phyloP scores from a whole-genome alignment of 2,888 invertebrate genomes.

The Dyspetes luteomarginatus region DNA sequence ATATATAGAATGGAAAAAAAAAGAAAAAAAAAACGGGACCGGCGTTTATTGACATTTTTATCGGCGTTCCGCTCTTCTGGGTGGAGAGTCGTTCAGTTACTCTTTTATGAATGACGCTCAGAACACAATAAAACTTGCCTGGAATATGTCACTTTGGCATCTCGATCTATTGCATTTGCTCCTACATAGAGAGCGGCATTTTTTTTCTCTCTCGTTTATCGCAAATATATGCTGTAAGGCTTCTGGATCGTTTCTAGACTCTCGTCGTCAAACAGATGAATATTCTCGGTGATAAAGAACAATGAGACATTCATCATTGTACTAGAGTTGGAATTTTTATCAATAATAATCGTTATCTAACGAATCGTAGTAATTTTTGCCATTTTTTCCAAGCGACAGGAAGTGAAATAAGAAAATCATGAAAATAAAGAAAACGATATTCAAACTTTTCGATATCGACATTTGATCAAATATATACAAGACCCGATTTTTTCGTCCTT shows the following conservation, averaged over 20 bases:
- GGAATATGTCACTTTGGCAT: conserved; percentile 32
- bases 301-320: background rate
- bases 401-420: background rate
- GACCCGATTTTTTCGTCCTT: too few species aligned
- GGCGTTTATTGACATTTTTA: conserved; percentile 64
- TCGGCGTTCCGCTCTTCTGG: conserved; percentile 47
- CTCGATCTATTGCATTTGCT: conserved; percentile 35
- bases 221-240: background rate
- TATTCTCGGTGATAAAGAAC: background rate
- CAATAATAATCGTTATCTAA: background rate
- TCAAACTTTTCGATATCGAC: too few species aligned
- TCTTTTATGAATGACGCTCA: conserved; percentile 58
- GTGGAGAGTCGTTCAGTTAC: conserved; percentile 55
- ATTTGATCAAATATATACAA: too few species aligned
- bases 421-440: too few species aligned
- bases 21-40: conserved; percentile 50
- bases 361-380: background rate
- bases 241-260: background rate
- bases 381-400: background rate
- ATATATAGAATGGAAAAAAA: conserved; percentile 19
- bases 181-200: background rate
- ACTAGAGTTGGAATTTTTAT: conserved; percentile 4
- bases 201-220: conserved; percentile 6
- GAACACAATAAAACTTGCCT: conserved; percentile 47
- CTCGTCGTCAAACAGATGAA: background rate